A percentile compares a stretch with the other conserved stretches of the same genome.
phyloP scores from a whole-genome alignment of 2,113 vertebrate genomes.

The Trinectes maculatus region DNA sequence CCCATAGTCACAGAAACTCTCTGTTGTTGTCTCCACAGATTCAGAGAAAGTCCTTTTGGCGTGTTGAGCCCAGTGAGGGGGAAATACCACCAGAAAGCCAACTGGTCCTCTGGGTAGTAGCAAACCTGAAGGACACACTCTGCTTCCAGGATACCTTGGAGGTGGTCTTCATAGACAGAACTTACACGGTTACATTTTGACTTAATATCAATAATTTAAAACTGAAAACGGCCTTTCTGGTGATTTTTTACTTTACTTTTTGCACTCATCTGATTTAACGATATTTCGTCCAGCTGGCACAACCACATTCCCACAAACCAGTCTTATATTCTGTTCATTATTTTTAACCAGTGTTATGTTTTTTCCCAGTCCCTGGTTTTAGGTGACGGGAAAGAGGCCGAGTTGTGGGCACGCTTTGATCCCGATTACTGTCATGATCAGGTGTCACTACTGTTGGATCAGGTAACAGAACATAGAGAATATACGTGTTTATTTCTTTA shows the following conservation, averaged over 20 bases:
- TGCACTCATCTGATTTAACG: too few species aligned
- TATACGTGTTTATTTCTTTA: too few species aligned
- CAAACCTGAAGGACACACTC: conserved; percentile 83
- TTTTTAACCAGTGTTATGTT: too few species aligned
- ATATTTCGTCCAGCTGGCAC: too few species aligned
- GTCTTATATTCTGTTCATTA: too few species aligned
- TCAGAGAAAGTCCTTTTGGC: conserved; percentile 77
- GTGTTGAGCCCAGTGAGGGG: conserved; percentile 82
- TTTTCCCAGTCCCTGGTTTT: conserved; percentile 81
- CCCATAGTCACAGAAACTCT: not conserved
- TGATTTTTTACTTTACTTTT: too few species aligned
- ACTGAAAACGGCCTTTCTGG: too few species aligned
- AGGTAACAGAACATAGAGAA: too few species aligned
- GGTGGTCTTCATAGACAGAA: conserved; percentile 79
- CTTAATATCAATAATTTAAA: not conserved
- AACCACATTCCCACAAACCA: too few species aligned
- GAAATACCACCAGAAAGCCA: conserved; percentile 74
- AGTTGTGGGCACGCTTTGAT: conserved; percentile 85
- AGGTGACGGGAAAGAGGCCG: conserved; percentile 63
- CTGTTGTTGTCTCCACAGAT: conserved; percentile 70
- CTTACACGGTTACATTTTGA: conserved; percentile 55
- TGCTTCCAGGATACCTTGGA: conserved; percentile 81
- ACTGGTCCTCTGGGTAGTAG: conserved; percentile 80
- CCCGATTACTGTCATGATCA: conserved; percentile 74
- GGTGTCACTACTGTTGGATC: conserved; percentile 73